phyloP scores from a whole-genome alignment of 2,888 invertebrate species.

The Adela reaumurella region DNA sequence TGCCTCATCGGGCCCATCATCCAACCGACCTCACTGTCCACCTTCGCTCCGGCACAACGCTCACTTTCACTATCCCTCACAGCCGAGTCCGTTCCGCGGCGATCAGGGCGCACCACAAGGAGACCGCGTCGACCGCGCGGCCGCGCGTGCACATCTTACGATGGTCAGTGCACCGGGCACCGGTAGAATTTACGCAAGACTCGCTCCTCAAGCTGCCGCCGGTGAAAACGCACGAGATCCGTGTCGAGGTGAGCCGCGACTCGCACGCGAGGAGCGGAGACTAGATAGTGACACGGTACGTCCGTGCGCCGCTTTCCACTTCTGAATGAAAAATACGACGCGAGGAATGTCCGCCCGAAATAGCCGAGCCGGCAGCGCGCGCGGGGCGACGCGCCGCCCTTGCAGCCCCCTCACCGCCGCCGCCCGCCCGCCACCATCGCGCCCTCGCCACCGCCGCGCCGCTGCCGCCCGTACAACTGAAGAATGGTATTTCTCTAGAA shows the following conservation, averaged over 20 bases:
- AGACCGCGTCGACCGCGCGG: background rate
- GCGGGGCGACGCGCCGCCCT: slow-evolving; percentile 19
- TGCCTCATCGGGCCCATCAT: slow-evolving; percentile 43
- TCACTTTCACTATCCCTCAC: slow-evolving; percentile 2
- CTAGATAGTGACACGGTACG: no score
- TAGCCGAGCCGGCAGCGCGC: slow-evolving; percentile 50
- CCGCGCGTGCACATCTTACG: no score
- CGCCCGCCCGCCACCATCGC: slow-evolving; percentile 12
- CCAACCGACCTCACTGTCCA: slow-evolving; percentile 15
- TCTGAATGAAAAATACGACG: slow-evolving; percentile 52
- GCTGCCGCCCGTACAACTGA: no score
- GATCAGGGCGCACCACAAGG: background rate
- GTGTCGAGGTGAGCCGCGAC: slow-evolving; percentile 11
- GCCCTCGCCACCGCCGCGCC: background rate
- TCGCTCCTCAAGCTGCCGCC: background rate
- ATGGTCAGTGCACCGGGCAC: no score
- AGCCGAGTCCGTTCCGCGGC: background rate
- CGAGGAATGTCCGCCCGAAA: slow-evolving; percentile 52
- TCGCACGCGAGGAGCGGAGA: slow-evolving; percentile 39
- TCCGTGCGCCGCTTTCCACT: slow-evolving; percentile 48
- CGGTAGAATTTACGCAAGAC: no score
- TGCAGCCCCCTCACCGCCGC: slow-evolving; percentile 11
- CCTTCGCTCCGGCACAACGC: no score
- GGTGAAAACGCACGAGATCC: background rate
- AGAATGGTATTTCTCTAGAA: no score